Evolutionary conservation across 2,888 invertebrate genomes (phyloP).

Genomic region (Tortricodes alternella): DNA sequence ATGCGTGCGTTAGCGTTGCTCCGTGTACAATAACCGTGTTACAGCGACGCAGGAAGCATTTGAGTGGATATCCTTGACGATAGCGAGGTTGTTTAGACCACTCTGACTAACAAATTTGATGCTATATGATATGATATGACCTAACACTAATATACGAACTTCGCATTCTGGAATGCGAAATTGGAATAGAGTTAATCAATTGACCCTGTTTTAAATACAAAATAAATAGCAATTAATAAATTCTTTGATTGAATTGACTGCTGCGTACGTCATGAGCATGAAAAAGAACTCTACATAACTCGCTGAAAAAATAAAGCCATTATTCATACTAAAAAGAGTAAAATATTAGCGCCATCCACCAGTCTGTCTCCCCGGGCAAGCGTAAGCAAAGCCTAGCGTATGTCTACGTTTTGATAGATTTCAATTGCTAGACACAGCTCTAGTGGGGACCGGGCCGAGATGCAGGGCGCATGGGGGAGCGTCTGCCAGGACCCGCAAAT

Average conservation of each 20-base stretch:
- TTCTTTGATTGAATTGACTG: too few relatives aligned
- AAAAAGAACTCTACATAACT: too few relatives aligned
- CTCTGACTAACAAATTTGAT: conserved; percentile 36
- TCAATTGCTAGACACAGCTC: conserved; percentile 32
- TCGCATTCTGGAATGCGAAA: not conserved
- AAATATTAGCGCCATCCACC: not conserved
- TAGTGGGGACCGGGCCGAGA: conserved; percentile 43
- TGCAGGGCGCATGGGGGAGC: conserved; percentile 64
- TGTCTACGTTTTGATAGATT: not conserved
- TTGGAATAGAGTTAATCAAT: not conserved
- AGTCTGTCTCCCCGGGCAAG: not conserved
- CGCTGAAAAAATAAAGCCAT: too few relatives aligned
- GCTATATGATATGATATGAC: conserved; percentile 20
- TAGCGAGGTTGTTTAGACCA: conserved; percentile 65
- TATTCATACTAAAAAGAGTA: too few relatives aligned
- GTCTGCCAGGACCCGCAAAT: conserved; percentile 63
- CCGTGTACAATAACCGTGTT: conserved; percentile 39
- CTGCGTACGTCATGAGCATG: too few relatives aligned
- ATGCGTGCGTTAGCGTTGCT: conserved; percentile 22
- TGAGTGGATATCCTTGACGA: conserved; percentile 71
- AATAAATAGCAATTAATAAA: too few relatives aligned
- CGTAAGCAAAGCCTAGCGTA: not conserved
- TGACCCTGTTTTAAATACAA: too few relatives aligned
- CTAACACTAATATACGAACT: not conserved
- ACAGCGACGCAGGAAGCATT: conserved; percentile 56